Evolutionary conservation across 1,140 invertebrate species (phyloP), one percentile per base, ranked within the genome.

Genomic region (Samia ricini): DNA sequence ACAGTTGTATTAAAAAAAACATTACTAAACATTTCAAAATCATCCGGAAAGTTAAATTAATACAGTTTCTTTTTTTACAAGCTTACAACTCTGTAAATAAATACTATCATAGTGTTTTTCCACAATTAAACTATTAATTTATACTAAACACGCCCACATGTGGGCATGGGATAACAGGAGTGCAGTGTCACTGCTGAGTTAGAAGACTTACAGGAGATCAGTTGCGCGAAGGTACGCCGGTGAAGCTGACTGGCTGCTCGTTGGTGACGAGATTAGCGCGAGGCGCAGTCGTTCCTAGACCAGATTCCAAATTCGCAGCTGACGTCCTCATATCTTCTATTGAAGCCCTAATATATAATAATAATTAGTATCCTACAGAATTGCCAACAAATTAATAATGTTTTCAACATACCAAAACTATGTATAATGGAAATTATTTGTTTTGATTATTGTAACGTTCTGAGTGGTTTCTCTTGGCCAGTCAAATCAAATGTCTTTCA

Each of bases 161-260:
- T 15, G 33, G 33, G 1, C 33, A 15, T 42, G 33, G 10, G 33
- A 42, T 42, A 42, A 42, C 33, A 42, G 33, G 4, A 29, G 26
- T 5, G 26, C 26, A 29, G 26, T 10, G 26, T 29, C n/a, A 10
- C 33, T 42, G 33, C 33, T 15, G 33, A 42, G 33, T 42, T 15
- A 15, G 33, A 42, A 42, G 33, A 42, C 33, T 42, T 42, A 42
- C 10, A 42, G 12, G 21, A 54, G 67, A 68, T 83, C 81, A 84
- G 56, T 80, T 68, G 50, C 54, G 63, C 29, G 63, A 85, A 51
- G 95, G 94, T 72, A 92, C 91, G 69, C 91, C 93, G 63, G 95
- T 94, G 71, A 95, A 93, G 84, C 93, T 93, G 81, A 95, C 93
- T 50, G 95, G 94, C 87, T 95, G 94, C 79, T 94, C 94, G 91